Conservation (phyloP, 2,888 invertebrate genomes). For the Torymus texanus region DNA sequence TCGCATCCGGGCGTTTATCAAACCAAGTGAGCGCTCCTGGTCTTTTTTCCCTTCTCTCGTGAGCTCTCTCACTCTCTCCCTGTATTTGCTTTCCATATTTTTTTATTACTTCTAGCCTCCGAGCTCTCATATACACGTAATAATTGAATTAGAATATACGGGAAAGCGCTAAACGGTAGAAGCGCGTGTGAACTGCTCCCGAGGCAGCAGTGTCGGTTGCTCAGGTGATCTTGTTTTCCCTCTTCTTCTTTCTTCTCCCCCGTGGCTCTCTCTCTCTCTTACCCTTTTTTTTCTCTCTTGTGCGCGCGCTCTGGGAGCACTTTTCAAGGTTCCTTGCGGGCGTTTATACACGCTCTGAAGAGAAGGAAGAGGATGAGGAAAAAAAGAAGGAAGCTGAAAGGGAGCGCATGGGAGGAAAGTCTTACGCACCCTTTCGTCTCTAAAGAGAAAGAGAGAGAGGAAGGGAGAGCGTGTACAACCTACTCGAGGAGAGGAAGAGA, state of each 20-base stretch:
- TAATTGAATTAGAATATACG: slow-evolving; percentile 65
- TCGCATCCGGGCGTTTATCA: slow-evolving; percentile 57
- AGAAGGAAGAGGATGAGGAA: slow-evolving; percentile 19
- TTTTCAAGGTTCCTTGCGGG: slow-evolving; percentile 26
- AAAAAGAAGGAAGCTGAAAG: slow-evolving; percentile 41
- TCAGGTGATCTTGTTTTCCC: slow-evolving; percentile 53
- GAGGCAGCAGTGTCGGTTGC: slow-evolving; percentile 11
- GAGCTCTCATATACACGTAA: slow-evolving; percentile 39
- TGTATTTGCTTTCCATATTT: slow-evolving; percentile 57
- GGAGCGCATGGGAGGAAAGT: slow-evolving; percentile 48
- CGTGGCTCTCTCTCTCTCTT: not conserved
- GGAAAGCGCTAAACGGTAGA: slow-evolving; percentile 61
- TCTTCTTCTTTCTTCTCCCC: slow-evolving; percentile 36
- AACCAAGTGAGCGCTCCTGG: slow-evolving; percentile 12
- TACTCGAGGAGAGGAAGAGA: slow-evolving; percentile 20
- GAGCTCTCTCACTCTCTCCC: not conserved
- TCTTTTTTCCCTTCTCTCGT: not conserved
- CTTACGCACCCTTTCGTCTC: slow-evolving; percentile 34
- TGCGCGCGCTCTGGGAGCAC: not conserved
- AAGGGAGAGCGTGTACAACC: not conserved
- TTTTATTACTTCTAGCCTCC: slow-evolving; percentile 16
- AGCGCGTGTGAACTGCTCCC: slow-evolving; percentile 44
- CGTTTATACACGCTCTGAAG: not conserved
- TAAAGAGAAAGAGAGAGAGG: too few species aligned
- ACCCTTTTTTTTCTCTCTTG: slow-evolving; percentile 7